phyloP scores from a whole-genome alignment of 2,797 vertebrate genomes.

The Notamacropus eugenii region DNA sequence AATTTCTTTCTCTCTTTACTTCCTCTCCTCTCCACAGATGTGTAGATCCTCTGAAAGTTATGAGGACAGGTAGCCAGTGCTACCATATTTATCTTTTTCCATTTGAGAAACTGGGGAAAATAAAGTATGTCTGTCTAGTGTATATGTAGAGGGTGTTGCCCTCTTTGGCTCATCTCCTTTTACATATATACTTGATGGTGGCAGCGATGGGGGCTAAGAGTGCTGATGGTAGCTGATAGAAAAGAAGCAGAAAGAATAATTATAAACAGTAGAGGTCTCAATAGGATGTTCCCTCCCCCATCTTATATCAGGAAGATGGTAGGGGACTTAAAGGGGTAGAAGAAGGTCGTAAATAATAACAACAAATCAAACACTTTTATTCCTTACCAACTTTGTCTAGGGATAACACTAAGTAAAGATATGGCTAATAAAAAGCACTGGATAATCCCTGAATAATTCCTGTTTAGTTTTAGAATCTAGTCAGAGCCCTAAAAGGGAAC shows the following conservation, averaged over 20 bases:
- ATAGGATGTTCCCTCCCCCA: not conserved
- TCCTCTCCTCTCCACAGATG: not conserved
- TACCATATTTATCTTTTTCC: not conserved
- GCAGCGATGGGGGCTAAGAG: not conserved
- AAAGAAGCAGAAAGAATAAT: not conserved
- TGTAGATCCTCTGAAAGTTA: not conserved
- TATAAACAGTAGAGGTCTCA: not conserved
- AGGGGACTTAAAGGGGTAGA: not conserved
- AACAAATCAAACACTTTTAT: not conserved
- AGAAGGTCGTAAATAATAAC: not conserved
- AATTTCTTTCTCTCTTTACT: not conserved
- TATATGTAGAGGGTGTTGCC: not conserved
- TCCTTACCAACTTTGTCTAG: not conserved
- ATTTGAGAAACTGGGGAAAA: not conserved
- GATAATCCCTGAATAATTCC: constrained; percentile 36
- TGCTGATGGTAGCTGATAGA: not conserved
- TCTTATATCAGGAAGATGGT: not conserved
- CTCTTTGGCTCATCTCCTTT: not conserved
- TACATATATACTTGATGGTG: not conserved
- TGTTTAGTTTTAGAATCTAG: constrained; percentile 15
- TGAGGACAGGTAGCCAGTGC: not conserved
- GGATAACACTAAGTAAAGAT: not conserved
- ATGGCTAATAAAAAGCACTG: not conserved
- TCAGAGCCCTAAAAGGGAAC: not conserved
- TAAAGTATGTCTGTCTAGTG: not conserved